Evolutionary conservation across 2,797 vertebrate species (phyloP).

Genomic region (Sebastes matsubarae): DNA sequence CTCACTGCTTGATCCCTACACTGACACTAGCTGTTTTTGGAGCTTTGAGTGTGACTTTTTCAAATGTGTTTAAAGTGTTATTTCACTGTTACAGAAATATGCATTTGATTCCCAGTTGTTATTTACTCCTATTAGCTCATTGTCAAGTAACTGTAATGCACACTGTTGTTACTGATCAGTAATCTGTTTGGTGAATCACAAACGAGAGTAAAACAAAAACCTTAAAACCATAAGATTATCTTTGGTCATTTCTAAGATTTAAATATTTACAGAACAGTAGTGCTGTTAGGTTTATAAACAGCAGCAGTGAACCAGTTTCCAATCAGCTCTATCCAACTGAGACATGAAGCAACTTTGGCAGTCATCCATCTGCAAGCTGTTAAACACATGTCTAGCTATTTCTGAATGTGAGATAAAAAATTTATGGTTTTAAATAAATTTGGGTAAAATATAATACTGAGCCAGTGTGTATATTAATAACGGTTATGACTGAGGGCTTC

Average conservation of each 20-base stretch:
- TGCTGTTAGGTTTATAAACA: constrained; percentile 19
- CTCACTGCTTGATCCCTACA: not conserved
- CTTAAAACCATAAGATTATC: not conserved
- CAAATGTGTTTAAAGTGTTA: not conserved
- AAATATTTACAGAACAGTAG: constrained; percentile 1
- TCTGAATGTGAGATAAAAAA: constrained; percentile 43
- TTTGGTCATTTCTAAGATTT: not conserved
- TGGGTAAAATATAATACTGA: constrained; percentile 25
- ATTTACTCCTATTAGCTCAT: not conserved
- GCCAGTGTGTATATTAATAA: constrained; percentile 29
- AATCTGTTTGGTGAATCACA: not conserved
- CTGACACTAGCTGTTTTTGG: not conserved
- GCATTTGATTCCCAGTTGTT: not conserved
- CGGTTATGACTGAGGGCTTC: constrained; percentile 32
- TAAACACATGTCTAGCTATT: constrained; percentile 48
- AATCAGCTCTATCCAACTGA: constrained; percentile 46
- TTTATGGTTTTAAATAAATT: constrained; percentile 42
- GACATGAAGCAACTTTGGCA: constrained; percentile 46
- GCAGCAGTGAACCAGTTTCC: constrained; percentile 50
- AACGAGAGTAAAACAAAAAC: not conserved
- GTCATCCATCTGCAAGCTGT: constrained; percentile 46
- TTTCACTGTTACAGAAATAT: not conserved
- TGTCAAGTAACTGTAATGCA: not conserved
- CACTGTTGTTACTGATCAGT: not conserved
- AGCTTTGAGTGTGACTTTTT: not conserved